These are phyloP conservation scores for Drosophila simulans DNA, from an alignment of 1,140 invertebrate species.

Conservation along the genomic window DNA sequence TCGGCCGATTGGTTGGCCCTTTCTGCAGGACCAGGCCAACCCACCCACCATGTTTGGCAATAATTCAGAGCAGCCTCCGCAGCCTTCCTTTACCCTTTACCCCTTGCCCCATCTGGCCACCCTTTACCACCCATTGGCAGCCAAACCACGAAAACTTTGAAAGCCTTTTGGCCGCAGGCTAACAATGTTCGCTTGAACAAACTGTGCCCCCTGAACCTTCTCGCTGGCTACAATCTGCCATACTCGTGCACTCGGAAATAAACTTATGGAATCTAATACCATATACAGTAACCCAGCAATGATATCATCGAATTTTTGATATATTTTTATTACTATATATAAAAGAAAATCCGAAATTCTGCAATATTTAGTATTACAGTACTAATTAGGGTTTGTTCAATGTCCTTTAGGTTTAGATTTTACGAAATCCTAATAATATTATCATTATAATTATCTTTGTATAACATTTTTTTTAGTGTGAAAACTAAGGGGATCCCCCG, in stretches of 20 bases:
- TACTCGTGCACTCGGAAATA: conserved; percentile 3
- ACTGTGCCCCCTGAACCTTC: conserved; percentile 27
- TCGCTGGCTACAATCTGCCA: conserved; percentile 18
- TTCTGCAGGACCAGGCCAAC: conserved; percentile 6
- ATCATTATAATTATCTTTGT: background rate
- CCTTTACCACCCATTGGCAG: conserved; percentile 41
- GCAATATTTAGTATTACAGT: too few species aligned
- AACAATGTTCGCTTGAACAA: conserved; percentile 59
- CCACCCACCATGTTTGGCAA: conserved; percentile 37
- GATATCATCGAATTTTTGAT: too few species aligned
- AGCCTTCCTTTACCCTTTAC: background rate
- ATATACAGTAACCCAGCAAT: too few species aligned
- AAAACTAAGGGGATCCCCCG: conserved; percentile 1
- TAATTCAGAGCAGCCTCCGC: conserved; percentile 41
- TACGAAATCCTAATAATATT: too few species aligned
- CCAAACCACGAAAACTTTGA: conserved; percentile 59
- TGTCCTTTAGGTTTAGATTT: fast-evolving
- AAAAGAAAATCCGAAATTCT: too few species aligned
- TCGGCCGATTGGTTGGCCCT: conserved; percentile 45
- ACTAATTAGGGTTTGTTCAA: too few species aligned
- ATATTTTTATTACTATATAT: too few species aligned
- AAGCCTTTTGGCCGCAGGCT: conserved; percentile 58
- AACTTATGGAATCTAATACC: too few species aligned
- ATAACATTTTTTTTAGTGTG: background rate
- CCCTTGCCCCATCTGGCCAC: conserved; percentile 18